Conservation (phyloP, 2,113 vertebrate genomes). For the Asarcornis scutulata region DNA sequence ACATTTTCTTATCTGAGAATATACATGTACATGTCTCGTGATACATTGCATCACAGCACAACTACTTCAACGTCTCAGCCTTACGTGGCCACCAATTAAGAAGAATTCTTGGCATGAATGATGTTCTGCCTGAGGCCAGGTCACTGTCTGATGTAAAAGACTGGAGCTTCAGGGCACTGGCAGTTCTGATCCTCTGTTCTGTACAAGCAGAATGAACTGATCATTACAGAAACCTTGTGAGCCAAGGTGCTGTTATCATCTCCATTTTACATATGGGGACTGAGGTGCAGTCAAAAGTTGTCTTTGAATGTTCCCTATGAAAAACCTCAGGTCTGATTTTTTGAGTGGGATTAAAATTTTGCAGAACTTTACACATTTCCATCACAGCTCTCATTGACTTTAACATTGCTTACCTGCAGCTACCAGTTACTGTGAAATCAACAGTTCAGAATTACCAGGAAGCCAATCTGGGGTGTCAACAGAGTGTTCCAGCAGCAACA, state of each 20-base stretch:
- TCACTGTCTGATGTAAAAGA: conserved; percentile 66
- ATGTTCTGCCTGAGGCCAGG: conserved; percentile 69
- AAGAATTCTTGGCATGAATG: conserved; percentile 59
- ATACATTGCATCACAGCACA: not conserved
- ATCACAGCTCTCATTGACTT: not conserved
- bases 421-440: not conserved
- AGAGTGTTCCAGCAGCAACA: not conserved
- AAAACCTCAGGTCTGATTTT: not conserved
- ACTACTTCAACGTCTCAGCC: conserved; percentile 24
- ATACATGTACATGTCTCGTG: not conserved
- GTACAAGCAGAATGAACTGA: conserved; percentile 40
- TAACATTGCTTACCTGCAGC: not conserved
- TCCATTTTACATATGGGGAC: conserved; percentile 67
- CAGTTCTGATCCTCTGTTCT: conserved; percentile 51
- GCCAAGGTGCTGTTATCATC: conserved; percentile 30
- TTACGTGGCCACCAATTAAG: conserved; percentile 60
- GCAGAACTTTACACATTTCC: not conserved
- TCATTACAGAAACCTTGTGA: conserved; percentile 56
- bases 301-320: conserved; percentile 46
- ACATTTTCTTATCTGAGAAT: conserved; percentile 27
- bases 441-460: not conserved
- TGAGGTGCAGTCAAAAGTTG: conserved; percentile 43
- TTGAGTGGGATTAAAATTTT: conserved; percentile 28
- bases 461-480: not conserved
- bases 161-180: conserved; percentile 47